phyloP scores from a whole-genome alignment of 2,888 invertebrate genomes.

The Archips crataeganus region DNA sequence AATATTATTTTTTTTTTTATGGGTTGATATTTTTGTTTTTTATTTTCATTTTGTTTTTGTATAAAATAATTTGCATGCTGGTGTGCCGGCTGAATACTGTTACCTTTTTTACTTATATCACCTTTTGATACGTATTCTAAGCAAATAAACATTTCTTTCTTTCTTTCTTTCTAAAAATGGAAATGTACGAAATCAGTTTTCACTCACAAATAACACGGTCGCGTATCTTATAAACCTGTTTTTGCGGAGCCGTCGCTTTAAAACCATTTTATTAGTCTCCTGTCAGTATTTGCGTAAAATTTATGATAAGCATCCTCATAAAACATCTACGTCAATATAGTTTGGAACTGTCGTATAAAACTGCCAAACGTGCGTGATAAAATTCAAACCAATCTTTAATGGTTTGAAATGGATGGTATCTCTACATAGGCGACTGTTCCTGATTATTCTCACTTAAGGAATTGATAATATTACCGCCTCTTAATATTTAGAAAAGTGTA shows the following conservation, averaged over 20 bases:
- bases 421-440: neutral
- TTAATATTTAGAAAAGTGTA: too few species aligned
- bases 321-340: slow-evolving; percentile 33
- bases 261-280: slow-evolving; percentile 54
- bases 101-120: too few species aligned
- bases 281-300: slow-evolving; percentile 55
- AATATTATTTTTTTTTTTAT: too few species aligned
- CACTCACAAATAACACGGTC: neutral
- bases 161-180: too few species aligned
- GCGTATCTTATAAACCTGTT: neutral
- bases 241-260: slow-evolving; percentile 46
- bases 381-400: slow-evolving; percentile 1
- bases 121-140: too few species aligned
- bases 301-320: slow-evolving; percentile 56
- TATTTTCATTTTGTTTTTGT: too few species aligned
- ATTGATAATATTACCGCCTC: too few species aligned
- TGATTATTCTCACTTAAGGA: neutral
- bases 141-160: too few species aligned
- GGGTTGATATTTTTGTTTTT: too few species aligned
- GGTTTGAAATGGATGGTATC: neutral
- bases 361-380: slow-evolving; percentile 12
- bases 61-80: too few species aligned
- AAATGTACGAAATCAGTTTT: neutral
- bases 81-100: too few species aligned
- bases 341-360: slow-evolving; percentile 12